Conservation (phyloP, 2,888 invertebrate genomes). For the Notodonta ziczac region DNA sequence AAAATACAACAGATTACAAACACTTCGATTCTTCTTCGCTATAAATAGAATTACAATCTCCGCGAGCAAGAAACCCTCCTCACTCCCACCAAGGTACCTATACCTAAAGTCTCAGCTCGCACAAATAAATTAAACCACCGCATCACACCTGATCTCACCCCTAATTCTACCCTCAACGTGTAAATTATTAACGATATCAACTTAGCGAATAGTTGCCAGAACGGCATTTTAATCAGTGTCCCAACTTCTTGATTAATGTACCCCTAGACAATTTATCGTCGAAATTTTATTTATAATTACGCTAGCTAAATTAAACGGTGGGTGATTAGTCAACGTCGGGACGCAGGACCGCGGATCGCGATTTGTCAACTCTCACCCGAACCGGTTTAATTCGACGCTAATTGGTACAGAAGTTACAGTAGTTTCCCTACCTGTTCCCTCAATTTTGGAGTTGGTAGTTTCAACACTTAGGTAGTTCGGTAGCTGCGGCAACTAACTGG, state of each 20-base stretch:
- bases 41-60: not conserved
- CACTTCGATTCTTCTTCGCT: not conserved
- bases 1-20: not conserved
- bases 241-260: conserved; percentile 85
- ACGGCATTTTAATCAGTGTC: conserved; percentile 86
- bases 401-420: conserved; percentile 77
- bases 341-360: conserved; percentile 73
- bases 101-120: conserved; percentile 20
- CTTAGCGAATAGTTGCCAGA: conserved; percentile 81
- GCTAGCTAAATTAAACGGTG: conserved; percentile 78
- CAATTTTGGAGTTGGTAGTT: conserved; percentile 67
- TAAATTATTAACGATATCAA: conserved; percentile 84
- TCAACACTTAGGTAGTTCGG: conserved; percentile 42
- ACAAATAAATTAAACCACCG: conserved; percentile 47
- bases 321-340: conserved; percentile 81
- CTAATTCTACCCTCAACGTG: conserved; percentile 61
- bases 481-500: conserved; percentile 60
- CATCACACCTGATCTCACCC: conserved; percentile 71
- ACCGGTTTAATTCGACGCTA: conserved; percentile 79
- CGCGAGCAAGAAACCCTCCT: conserved; percentile 19
- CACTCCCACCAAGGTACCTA: conserved; percentile 17
- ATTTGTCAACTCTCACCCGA: conserved; percentile 81
- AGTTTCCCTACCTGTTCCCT: conserved; percentile 65
- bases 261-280: conserved; percentile 80
- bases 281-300: conserved; percentile 85